Conservation (phyloP, 2,888 invertebrate species). For the Euclidia mi region DNA sequence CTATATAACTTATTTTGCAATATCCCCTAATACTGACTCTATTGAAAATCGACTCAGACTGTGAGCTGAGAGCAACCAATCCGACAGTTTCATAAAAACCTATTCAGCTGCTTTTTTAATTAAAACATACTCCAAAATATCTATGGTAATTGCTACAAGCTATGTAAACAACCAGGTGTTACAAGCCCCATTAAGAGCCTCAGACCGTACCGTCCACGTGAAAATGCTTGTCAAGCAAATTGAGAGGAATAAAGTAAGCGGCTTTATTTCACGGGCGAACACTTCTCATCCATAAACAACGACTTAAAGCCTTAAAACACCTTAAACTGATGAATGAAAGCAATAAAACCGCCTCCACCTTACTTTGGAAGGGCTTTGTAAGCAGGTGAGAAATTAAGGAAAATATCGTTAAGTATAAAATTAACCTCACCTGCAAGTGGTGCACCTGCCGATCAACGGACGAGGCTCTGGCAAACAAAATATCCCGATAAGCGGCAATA, state of each 20-base stretch:
- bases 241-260: conserved; percentile 50
- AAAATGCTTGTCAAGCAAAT: conserved; percentile 56
- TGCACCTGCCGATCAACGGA: too few species aligned
- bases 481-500: too few species aligned
- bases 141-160: not conserved
- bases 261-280: conserved; percentile 30
- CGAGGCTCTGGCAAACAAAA: too few species aligned
- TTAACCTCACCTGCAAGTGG: too few species aligned
- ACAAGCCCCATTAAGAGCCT: conserved; percentile 3
- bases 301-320: conserved; percentile 43
- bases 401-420: conserved; percentile 31
- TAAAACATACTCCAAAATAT: too few species aligned
- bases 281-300: conserved; percentile 47
- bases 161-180: not conserved
- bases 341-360: conserved; percentile 62
- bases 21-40: too few species aligned
- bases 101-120: too few species aligned
- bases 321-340: conserved; percentile 59
- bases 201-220: conserved; percentile 18
- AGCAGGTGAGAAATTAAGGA: conserved; percentile 61
- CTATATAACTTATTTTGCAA: too few species aligned
- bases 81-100: too few species aligned
- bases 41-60: too few species aligned
- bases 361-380: conserved; percentile 59
- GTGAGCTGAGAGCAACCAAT: too few species aligned